Base-by-base conservation (phyloP, 2,797 vertebrate genomes). In the Clarias platycephalus region DNA sequence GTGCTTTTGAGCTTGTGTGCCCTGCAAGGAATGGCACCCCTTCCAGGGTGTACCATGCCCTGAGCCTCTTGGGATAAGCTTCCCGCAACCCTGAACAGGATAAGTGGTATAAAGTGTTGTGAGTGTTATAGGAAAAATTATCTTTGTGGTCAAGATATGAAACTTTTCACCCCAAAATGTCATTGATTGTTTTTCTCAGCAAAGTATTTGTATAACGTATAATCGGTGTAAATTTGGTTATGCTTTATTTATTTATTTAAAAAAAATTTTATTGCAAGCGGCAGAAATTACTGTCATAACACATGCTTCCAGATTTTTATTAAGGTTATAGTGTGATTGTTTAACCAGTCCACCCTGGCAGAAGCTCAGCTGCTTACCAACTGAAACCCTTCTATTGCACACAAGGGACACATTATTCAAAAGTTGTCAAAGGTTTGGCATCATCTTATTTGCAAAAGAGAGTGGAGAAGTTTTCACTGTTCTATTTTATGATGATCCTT, bases 401-500 rank as follows among this genome's bases (percentile, higher is more conserved):
- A 60, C 31, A 37, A 77, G 76, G 22, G 31, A 62, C 76, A 62
- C 8, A 4, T 78, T 62, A 62, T 62, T 62, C 5, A 60, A 37
- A 62, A n/a, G 31, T 40, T 78, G 75, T 62, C 57, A 40, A 62
- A 40, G 5, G 12, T 62, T 78, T 40, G 55, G 74, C 74, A 2
- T 13, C 9, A 58, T 76, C 28, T 24, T 24, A 78, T 76, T 31
- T 76, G 5, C 0, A 58, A 13, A 4, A 24, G 18, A 40, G 57
- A 34, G 18, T 55, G 8, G 53, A 77, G 75, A 60, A 6, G 7
- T 22, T 60, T 37, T 55, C 0, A 2, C 44, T 53, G 15, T 57
- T 16, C 55, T 60, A 37, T 77, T 77, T 77, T 77, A 40, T 78
- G 22, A 78, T 75, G 55, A 24, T 34, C 18, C 57, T 62, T 62